Percentiles rank a stretch among this genome's conserved stretches.
Conservation (phyloP, 2,888 invertebrate genomes). For the Diloba caeruleocephala region DNA sequence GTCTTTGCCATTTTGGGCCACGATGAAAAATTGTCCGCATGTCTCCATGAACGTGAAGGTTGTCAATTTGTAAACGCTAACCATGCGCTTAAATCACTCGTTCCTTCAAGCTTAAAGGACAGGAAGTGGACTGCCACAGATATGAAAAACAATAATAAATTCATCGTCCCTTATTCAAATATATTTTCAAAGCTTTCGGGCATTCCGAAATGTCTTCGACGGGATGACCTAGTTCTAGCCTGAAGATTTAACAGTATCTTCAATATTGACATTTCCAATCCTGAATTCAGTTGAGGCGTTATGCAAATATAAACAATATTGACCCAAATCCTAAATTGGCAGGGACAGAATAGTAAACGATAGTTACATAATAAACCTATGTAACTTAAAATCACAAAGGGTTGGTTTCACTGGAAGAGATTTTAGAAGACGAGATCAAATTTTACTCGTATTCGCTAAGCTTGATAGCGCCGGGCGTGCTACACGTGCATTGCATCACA, state of each 20-base stretch:
- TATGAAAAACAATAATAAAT: constrained; percentile 45
- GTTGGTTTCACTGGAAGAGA: too few relatives aligned
- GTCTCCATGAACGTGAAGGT: constrained; percentile 53
- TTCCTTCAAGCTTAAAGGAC: constrained; percentile 34
- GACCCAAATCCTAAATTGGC: constrained; percentile 25
- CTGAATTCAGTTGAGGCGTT: constrained; percentile 6
- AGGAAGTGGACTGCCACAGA: constrained; percentile 44
- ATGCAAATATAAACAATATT: constrained; percentile 28
- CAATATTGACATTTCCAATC: constrained; percentile 28
- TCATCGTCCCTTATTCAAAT: constrained; percentile 22
- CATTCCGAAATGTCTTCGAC: constrained; percentile 9
- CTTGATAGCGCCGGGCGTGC: constrained; percentile 3
- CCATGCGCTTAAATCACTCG: constrained; percentile 57
- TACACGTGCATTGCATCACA: constrained; percentile 33
- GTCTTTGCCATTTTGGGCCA: constrained; percentile 47
- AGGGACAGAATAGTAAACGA: background rate
- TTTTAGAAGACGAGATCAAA: constrained; percentile 27
- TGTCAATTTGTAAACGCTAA: constrained; percentile 59
- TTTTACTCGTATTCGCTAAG: constrained; percentile 14
- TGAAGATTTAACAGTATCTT: constrained; percentile 11
- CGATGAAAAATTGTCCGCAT: constrained; percentile 57
- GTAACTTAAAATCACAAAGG: too few relatives aligned
- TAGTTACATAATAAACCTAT: too few relatives aligned
- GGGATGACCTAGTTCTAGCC: constrained; percentile 34
- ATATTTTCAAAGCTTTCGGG: constrained; percentile 17